Conservation (phyloP, 2,113 vertebrate genomes). For the Mugil cephalus region DNA sequence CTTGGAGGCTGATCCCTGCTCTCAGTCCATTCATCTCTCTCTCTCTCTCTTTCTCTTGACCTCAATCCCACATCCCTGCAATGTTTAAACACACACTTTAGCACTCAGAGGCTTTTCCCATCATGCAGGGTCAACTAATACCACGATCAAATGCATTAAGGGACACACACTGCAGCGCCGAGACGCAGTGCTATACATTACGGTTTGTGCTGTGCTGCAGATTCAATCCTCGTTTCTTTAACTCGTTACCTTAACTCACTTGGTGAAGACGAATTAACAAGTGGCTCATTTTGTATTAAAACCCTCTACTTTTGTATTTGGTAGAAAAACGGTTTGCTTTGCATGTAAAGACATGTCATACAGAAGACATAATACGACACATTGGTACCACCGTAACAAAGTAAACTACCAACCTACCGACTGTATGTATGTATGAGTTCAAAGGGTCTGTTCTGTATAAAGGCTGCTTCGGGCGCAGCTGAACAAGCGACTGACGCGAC, state of each 20-base stretch:
- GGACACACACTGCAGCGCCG: constrained; percentile 14
- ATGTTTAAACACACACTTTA: constrained; percentile 60
- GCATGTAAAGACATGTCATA: too few relatives aligned
- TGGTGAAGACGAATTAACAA: too few relatives aligned
- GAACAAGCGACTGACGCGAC: constrained; percentile 8
- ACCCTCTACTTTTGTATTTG: too few relatives aligned
- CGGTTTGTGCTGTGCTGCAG: background rate
- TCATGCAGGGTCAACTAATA: constrained; percentile 41
- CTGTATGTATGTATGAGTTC: background rate
- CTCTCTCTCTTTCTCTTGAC: constrained; percentile 40
- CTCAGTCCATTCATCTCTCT: constrained; percentile 43
- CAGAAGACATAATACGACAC: too few relatives aligned
- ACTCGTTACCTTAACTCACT: too few relatives aligned
- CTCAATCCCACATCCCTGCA: constrained; percentile 46
- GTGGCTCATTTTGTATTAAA: background rate
- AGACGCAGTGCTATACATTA: constrained; percentile 1
- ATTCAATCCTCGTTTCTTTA: background rate
- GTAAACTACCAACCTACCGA: too few relatives aligned
- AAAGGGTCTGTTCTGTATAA: background rate
- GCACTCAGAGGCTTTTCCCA: constrained; percentile 42
- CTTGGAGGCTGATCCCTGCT: constrained; percentile 52
- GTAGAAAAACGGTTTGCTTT: too few relatives aligned
- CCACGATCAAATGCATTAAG: constrained; percentile 36
- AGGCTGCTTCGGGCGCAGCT: constrained; percentile 4
- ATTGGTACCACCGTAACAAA: too few relatives aligned